A percentile compares a stretch with the other conserved stretches of the same genome.
These are phyloP conservation scores for Monochamus saltuarius DNA, from an alignment of 1,140 invertebrate species.

Conservation along the genomic window DNA sequence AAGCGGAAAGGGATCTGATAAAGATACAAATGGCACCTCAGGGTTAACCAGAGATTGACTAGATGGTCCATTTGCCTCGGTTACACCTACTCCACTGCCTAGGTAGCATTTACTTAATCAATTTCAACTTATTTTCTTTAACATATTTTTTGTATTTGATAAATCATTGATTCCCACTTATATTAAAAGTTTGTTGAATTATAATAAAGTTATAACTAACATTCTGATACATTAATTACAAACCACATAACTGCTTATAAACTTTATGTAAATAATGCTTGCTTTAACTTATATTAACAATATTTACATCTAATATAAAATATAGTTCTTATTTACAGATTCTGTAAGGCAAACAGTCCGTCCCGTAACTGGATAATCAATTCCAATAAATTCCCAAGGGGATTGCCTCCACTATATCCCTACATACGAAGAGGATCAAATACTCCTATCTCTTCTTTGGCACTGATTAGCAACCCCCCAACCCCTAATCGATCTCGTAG, in stretches of 20 bases:
- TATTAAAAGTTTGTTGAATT: neutral
- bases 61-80: slow-evolving; percentile 62
- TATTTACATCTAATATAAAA: slow-evolving; percentile 32
- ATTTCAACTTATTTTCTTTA: neutral
- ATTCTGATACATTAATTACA: too few relatives aligned
- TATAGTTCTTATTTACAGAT: slow-evolving; percentile 53
- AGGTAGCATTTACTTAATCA: slow-evolving; percentile 31
- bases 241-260: too few relatives aligned
- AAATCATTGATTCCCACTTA: neutral
- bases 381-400: slow-evolving; percentile 43
- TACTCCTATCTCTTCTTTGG: slow-evolving; percentile 41
- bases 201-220: neutral
- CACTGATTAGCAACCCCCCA: slow-evolving; percentile 35
- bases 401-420: slow-evolving; percentile 46
- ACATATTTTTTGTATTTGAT: neutral
- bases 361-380: slow-evolving; percentile 58
- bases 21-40: slow-evolving; percentile 57
- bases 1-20: slow-evolving; percentile 70
- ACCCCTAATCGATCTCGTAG: slow-evolving; percentile 63
- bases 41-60: slow-evolving; percentile 65
- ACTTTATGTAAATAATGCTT: too few relatives aligned
- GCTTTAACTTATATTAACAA: slow-evolving; percentile 26
- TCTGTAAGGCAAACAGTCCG: slow-evolving; percentile 66
- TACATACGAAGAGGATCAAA: slow-evolving; percentile 44
- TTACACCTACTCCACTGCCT: slow-evolving; percentile 42